Conservation (phyloP, 1,140 invertebrate genomes). For the Apolygus lucorum region DNA sequence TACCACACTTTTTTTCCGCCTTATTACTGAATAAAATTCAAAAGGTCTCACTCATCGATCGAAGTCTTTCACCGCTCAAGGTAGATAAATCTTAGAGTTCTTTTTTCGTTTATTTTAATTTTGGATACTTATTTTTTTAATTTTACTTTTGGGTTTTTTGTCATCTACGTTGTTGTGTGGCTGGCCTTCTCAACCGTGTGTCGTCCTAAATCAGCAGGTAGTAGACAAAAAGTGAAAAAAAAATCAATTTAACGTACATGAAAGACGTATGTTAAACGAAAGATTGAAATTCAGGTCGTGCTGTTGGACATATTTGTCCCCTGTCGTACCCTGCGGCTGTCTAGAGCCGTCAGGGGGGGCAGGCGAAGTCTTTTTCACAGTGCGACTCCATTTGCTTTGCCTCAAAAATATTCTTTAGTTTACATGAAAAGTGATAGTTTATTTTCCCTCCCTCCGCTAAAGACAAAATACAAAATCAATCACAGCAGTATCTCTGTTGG, state of each 20-base stretch:
- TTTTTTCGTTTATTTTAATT: neutral
- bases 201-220: neutral
- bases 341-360: neutral
- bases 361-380: conserved; percentile 9
- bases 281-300: neutral
- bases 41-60: neutral
- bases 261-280: neutral
- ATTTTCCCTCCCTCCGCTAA: neutral
- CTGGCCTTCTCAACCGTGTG: neutral
- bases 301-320: conserved; percentile 9
- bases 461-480: neutral
- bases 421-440: neutral
- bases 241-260: neutral
- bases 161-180: neutral
- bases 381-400: conserved; percentile 1
- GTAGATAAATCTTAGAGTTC: neutral
- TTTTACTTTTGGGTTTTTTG: neutral
- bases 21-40: neutral
- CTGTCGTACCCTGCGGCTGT: neutral
- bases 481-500: conserved; percentile 3
- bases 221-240: neutral
- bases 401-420: neutral
- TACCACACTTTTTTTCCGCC: neutral
- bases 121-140: neutral
- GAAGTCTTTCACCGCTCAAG: conserved; percentile 2